Conservation (phyloP, 64 coral and sea anemone species). For the Anthopleura sola region DNA sequence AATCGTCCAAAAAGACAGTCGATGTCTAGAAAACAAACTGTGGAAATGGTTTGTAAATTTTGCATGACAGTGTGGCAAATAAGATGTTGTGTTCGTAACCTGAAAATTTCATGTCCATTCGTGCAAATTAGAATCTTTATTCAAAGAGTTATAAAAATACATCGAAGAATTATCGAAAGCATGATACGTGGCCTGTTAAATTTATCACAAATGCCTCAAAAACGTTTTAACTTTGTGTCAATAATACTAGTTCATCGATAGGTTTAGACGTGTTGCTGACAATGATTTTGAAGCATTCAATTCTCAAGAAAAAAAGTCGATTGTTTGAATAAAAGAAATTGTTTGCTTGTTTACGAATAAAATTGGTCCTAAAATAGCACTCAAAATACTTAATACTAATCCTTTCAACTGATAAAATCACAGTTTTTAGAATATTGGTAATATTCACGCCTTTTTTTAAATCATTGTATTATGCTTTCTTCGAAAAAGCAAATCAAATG, state of each 20-base stretch:
- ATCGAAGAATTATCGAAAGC: not conserved
- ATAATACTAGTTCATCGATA: not conserved
- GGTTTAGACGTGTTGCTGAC: not conserved
- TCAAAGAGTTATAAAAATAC: not conserved
- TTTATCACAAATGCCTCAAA: not conserved
- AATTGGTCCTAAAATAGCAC: not conserved
- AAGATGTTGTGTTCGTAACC: not conserved
- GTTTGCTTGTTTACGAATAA: conserved; percentile 1
- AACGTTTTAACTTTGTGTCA: not conserved
- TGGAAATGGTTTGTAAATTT: no score
- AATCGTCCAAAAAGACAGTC: not conserved
- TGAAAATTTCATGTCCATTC: not conserved
- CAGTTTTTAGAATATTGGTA: not conserved
- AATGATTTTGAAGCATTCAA: not conserved
- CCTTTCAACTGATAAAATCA: not conserved
- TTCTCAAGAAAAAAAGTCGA: not conserved
- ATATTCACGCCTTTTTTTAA: not conserved
- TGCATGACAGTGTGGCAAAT: not conserved
- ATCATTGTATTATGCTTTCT: not conserved
- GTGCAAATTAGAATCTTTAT: not conserved
- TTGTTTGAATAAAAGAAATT: not conserved
- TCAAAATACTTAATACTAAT: not conserved
- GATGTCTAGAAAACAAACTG: not conserved
- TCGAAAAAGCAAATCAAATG: no score
- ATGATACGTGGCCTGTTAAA: not conserved